These are phyloP conservation scores for Pectinophora gossypiella DNA, from an alignment of 1,140 invertebrate genomes.

Conservation along the genomic window DNA sequence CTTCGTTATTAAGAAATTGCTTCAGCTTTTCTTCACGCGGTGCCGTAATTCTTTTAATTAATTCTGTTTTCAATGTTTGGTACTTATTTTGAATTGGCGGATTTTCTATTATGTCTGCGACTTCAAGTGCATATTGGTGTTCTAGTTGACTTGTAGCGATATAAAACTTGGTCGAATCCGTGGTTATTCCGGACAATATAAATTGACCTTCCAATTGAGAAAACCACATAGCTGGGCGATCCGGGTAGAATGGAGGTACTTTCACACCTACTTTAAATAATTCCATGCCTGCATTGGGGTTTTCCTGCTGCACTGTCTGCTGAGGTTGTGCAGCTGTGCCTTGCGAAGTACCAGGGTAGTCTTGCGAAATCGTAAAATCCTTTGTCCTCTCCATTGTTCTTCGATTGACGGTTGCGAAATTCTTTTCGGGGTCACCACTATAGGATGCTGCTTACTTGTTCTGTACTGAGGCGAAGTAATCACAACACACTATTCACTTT, in stretches of 20 bases:
- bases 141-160: background rate
- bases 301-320: too few species aligned
- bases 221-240: background rate
- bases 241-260: background rate
- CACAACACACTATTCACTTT: too few species aligned
- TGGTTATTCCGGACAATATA: background rate
- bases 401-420: too few species aligned
- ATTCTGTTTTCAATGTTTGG: background rate
- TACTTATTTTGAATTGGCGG: background rate
- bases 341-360: too few species aligned
- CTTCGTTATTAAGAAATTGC: background rate
- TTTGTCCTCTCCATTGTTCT: too few species aligned
- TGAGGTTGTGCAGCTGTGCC: too few species aligned
- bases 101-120: background rate
- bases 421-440: too few species aligned
- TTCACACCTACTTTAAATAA: background rate
- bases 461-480: too few species aligned
- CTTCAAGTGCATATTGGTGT: background rate
- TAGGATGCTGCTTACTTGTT: too few species aligned
- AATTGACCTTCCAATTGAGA: background rate
- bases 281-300: too few species aligned
- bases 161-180: background rate
- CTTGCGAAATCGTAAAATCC: too few species aligned
- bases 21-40: background rate
- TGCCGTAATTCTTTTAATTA: background rate